phyloP scores from a whole-genome alignment of 2,113 vertebrate genomes.

The Suncus etruscus region DNA sequence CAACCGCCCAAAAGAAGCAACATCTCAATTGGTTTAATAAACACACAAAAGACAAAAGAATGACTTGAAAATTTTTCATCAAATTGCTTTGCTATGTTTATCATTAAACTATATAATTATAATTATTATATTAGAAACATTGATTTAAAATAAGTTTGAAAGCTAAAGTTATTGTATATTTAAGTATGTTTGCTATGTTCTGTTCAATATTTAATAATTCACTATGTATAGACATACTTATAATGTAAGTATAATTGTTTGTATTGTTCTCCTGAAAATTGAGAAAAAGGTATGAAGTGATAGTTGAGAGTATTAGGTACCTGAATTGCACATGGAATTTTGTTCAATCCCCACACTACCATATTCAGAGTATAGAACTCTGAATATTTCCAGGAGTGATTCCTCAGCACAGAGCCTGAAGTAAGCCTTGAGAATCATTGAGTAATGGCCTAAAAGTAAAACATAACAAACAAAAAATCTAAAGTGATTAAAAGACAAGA shows the following conservation, averaged over 20 bases:
- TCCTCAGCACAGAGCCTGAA: no score
- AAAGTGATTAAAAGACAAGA: not conserved
- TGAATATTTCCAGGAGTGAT: no score
- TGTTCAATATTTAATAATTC: not conserved
- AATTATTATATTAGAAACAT: not conserved
- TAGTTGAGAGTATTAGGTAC: no score
- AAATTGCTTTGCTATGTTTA: not conserved
- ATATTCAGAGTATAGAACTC: no score
- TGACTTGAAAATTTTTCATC: not conserved
- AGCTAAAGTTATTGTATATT: not conserved
- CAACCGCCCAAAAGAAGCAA: no score
- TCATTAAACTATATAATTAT: no score
- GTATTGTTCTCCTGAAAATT: not conserved
- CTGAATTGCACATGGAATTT: no score
- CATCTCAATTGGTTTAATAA: not conserved
- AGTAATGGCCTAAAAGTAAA: no score
- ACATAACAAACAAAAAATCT: no score
- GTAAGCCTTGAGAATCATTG: no score
- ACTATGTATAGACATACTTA: not conserved
- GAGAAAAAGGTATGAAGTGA: no score
- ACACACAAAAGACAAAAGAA: not conserved
- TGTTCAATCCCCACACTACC: no score
- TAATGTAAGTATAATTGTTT: not conserved
- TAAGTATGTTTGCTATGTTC: not conserved
- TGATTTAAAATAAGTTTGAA: not conserved